Evolutionary conservation across 2,113 vertebrate genomes (phyloP), one percentile per base, ranked within the genome.

Genomic region (Scophthalmus maximus): DNA sequence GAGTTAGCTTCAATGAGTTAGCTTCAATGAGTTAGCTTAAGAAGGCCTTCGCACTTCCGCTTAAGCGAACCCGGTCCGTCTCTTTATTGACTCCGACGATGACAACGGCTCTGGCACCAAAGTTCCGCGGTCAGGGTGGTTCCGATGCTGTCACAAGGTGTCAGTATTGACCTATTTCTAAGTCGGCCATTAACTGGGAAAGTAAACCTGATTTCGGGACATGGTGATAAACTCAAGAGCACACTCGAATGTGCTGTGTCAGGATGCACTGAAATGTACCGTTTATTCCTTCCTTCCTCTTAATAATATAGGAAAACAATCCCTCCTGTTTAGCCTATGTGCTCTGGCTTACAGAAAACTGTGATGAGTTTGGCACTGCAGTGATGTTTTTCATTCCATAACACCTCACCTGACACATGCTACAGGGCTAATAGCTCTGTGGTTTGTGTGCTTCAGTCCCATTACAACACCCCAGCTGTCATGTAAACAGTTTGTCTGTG

Each of bases 111-210:
- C 18, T 3, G 4, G 11, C 1, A 11, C 1, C 0, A 36, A 12
- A 0, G 64, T 86, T 90, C 87, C 87, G 74, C 36, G 1, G 1
- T 11, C 9, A 40, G 4, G 12, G 22, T 9, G 2, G 8, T 69
- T 50, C 59, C 42, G 7, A 2, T 7, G 2, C 11, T 17, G 26
- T 26, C 91, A 55, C 89, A 55, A 85, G 85, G 57, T 64, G 92
- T 76, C 87, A 89, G 79, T 68, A 38, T 86, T 73, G n/a, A 18
- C 47, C 46, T 11, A 0, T 57, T 50, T 64, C 9, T n/a, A 36
- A 34, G 42, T 22, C 25, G 30, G 30, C 0, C 6, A n/a, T 18
- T 7, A 15, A 11, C 4, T 22, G n/a, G 11, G 10, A 22, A 47
- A 47, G 5, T 22, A 3, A 4, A 17, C 36, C 1, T 40, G 36